Conservation (phyloP, 2,888 invertebrate species). For the Priapulus caudatus region DNA sequence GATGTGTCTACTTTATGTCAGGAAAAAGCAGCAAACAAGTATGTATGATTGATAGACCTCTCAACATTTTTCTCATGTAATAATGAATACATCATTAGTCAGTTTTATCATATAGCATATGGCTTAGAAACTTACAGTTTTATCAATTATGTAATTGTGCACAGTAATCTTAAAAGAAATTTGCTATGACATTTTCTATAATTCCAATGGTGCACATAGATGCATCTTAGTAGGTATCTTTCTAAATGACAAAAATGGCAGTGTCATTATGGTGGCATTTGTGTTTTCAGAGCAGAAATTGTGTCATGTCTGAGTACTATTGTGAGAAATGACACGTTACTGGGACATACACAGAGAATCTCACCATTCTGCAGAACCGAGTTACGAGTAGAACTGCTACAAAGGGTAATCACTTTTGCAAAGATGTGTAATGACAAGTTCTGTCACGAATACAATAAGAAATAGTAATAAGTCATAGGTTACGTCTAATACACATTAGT, state of each 20-base stretch:
- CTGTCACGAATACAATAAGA: too few relatives aligned
- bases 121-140: too few relatives aligned
- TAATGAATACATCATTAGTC: slow-evolving; percentile 24
- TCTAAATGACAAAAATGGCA: background rate
- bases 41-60: slow-evolving; percentile 20
- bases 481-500: too few relatives aligned
- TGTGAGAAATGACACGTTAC: slow-evolving; percentile 73
- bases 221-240: too few relatives aligned
- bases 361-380: slow-evolving; percentile 81
- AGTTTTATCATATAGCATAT: too few relatives aligned
- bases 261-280: slow-evolving; percentile 4
- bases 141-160: too few relatives aligned
- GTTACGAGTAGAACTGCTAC: slow-evolving; percentile 74
- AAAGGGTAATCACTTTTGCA: slow-evolving; percentile 49
- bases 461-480: too few relatives aligned
- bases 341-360: slow-evolving; percentile 58
- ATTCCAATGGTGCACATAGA: too few relatives aligned
- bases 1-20: slow-evolving; percentile 52
- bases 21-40: slow-evolving; percentile 40
- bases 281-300: slow-evolving; percentile 47
- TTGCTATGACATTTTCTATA: too few relatives aligned
- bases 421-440: too few relatives aligned
- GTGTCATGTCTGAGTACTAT: slow-evolving; percentile 77
- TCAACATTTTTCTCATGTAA: slow-evolving; percentile 8
- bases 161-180: too few relatives aligned